A percentile compares a stretch with the other conserved stretches of the same genome.
These are phyloP conservation scores for Limanda limanda DNA, from an alignment of 2,113 vertebrate species.

Conservation along the genomic window DNA sequence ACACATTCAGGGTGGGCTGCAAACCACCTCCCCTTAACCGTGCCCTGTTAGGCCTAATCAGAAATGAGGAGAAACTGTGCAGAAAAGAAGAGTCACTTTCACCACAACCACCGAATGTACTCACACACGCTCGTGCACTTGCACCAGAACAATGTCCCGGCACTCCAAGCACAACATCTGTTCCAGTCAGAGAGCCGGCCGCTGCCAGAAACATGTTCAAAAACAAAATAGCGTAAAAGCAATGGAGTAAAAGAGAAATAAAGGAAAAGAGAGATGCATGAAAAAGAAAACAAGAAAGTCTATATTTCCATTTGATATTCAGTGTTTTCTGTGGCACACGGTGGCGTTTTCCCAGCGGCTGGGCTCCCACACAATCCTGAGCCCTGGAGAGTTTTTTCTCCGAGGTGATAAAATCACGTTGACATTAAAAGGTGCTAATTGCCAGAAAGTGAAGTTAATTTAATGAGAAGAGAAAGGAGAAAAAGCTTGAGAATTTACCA, in stretches of 20 bases:
- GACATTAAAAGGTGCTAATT: conserved; percentile 71
- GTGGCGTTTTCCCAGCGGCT: conserved; percentile 64
- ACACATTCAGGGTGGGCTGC: conserved; percentile 46
- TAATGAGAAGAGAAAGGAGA: conserved; percentile 63
- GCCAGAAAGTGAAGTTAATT: conserved; percentile 56
- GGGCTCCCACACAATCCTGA: conserved; percentile 39
- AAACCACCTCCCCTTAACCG: conserved; percentile 9
- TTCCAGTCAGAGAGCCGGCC: conserved; percentile 68
- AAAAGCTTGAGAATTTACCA: conserved; percentile 44
- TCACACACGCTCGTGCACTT: conserved; percentile 56
- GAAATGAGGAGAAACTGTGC: conserved; percentile 26
- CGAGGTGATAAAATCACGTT: conserved; percentile 58
- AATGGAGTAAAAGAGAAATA: conserved; percentile 71
- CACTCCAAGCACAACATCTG: conserved; percentile 79
- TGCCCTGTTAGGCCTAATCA: conserved; percentile 38
- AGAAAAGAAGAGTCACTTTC: conserved; percentile 58
- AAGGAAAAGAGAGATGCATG: conserved; percentile 60
- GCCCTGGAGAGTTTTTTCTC: conserved; percentile 40
- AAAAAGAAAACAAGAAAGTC: conserved; percentile 70
- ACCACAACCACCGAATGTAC: conserved; percentile 61
- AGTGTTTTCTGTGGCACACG: conserved; percentile 73
- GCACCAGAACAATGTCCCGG: conserved; percentile 71
- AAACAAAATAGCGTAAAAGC: conserved; percentile 71
- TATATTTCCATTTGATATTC: conserved; percentile 72
- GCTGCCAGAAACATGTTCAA: conserved; percentile 77